Conservation (phyloP, 2,113 vertebrate species). For the Sinocyclocheilus grahami region DNA sequence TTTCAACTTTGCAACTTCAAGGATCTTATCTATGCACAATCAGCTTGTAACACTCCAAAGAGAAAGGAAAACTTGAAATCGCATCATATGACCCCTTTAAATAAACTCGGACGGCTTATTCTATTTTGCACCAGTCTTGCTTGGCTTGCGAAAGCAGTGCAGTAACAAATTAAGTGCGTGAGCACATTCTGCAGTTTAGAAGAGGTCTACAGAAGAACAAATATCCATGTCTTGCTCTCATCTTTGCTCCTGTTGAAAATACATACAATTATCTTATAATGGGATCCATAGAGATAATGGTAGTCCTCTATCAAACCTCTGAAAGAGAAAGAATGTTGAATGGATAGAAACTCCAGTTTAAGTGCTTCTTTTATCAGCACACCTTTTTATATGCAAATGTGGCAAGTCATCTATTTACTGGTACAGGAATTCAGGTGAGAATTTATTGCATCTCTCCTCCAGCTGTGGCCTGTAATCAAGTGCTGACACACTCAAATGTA, state of each 20-base stretch:
- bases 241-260: constrained; percentile 60
- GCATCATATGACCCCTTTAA: too few relatives aligned
- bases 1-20: too few relatives aligned
- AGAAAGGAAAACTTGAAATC: too few relatives aligned
- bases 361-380: constrained; percentile 74
- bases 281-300: constrained; percentile 70
- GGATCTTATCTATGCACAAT: too few relatives aligned
- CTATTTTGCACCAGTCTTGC: neutral
- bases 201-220: neutral
- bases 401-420: constrained; percentile 71
- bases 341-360: constrained; percentile 75
- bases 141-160: neutral
- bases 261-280: constrained; percentile 76
- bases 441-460: constrained; percentile 52
- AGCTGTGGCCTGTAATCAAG: constrained; percentile 15
- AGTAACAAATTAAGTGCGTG: neutral
- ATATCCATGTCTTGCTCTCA: constrained; percentile 58
- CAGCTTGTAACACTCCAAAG: too few relatives aligned
- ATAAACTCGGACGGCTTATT: neutral
- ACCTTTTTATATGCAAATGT: constrained; percentile 80
- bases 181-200: constrained; percentile 8
- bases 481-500: constrained; percentile 15
- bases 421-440: constrained; percentile 70
- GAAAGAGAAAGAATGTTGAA: constrained; percentile 68
- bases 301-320: constrained; percentile 73